Evolutionary conservation across 2,888 invertebrate species (phyloP).

Genomic region (Conchocele bisecta): DNA sequence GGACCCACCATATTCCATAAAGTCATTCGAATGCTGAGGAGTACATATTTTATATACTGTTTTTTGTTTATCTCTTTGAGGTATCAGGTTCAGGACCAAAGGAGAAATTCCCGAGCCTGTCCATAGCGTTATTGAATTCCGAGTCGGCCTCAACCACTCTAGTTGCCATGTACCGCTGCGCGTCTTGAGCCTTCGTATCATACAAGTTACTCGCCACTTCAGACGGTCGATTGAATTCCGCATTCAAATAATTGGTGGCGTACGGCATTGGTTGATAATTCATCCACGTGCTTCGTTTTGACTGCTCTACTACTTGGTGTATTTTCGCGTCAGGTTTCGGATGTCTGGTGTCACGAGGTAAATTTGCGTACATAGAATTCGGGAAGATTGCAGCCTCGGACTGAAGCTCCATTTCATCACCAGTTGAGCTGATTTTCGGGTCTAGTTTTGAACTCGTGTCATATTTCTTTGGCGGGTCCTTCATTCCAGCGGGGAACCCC

Average conservation of each 20-base stretch:
- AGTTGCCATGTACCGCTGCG: constrained; percentile 34
- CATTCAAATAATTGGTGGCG: constrained; percentile 67
- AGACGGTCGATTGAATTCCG: constrained; percentile 67
- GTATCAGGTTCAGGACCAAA: no score
- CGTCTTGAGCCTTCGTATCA: constrained; percentile 36
- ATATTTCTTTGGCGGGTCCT: constrained; percentile 39
- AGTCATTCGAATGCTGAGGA: no score
- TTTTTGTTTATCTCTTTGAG: no score
- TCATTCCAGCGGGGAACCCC: constrained; percentile 55
- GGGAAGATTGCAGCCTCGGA: constrained; percentile 33
- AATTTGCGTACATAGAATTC: constrained; percentile 51
- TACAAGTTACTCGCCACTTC: constrained; percentile 42
- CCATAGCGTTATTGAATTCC: constrained; percentile 66
- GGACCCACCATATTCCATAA: no score
- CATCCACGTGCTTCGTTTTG: constrained; percentile 59
- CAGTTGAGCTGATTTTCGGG: no score
- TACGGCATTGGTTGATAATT: constrained; percentile 67
- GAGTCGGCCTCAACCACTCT: constrained; percentile 63
- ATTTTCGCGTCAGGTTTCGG: constrained; percentile 27
- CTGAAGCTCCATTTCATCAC: constrained; percentile 13
- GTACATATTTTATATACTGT: no score
- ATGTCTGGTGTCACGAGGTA: constrained; percentile 14
- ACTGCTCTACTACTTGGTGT: constrained; percentile 26
- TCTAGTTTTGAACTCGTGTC: constrained; percentile 40
- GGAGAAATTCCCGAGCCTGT: constrained; percentile 54